Evolutionary conservation across 2,888 invertebrate genomes (phyloP).

Genomic region (Pinctada fucata): DNA sequence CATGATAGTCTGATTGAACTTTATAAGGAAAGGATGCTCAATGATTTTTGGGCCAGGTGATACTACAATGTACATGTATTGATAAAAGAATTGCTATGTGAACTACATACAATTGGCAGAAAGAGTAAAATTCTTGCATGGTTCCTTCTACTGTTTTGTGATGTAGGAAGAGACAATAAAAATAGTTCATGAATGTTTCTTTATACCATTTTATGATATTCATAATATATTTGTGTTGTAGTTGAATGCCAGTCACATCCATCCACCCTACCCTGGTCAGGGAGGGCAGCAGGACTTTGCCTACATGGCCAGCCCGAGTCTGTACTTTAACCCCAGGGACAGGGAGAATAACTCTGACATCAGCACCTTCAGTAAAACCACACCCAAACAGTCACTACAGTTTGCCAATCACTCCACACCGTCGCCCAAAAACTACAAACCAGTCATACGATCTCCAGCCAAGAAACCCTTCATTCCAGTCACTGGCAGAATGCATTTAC

Average conservation of each 20-base stretch:
- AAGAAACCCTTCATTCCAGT: conserved; percentile 45
- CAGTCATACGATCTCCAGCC: conserved; percentile 58
- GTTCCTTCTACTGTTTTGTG: no score
- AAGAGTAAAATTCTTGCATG: no score
- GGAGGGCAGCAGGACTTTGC: conserved; percentile 34
- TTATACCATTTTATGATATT: no score
- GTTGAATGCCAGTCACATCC: neutral
- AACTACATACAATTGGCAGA: no score
- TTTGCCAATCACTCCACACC: conserved; percentile 59
- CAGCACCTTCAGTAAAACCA: conserved; percentile 54
- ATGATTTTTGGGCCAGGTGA: no score
- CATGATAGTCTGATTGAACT: no score
- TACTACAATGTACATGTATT: no score
- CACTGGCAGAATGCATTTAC: conserved; percentile 40
- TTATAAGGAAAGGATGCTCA: no score
- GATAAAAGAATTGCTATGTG: no score
- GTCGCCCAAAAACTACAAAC: conserved; percentile 52
- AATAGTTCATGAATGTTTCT: no score
- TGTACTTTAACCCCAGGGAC: conserved; percentile 51
- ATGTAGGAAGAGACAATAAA: no score
- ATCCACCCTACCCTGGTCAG: neutral
- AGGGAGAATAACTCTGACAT: conserved; percentile 53
- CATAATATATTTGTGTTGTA: no score
- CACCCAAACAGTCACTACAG: conserved; percentile 57
- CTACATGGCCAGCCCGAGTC: conserved; percentile 57